phyloP scores from a whole-genome alignment of 2,797 vertebrate genomes.

The Hyperoplus lanceolatus region DNA sequence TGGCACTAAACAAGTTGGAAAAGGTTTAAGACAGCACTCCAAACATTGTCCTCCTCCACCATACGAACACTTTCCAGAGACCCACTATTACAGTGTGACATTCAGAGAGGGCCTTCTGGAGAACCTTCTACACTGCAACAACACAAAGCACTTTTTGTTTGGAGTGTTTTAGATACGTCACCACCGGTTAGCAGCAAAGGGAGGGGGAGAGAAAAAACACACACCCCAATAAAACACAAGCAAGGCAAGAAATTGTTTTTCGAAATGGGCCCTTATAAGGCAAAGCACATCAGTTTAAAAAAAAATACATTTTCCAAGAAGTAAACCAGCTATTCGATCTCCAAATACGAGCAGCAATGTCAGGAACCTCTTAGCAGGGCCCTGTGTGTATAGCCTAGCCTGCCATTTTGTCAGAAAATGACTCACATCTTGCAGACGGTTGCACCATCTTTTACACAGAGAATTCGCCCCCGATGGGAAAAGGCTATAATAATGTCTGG shows the following conservation, averaged over 20 bases:
- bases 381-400: not conserved
- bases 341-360: slow-evolving; percentile 15
- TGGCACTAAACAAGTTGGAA: not conserved
- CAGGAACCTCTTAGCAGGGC: slow-evolving; percentile 5
- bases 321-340: not conserved
- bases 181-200: slow-evolving; percentile 1
- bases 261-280: slow-evolving; percentile 57
- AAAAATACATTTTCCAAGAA: slow-evolving; percentile 50
- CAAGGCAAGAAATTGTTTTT: slow-evolving; percentile 30
- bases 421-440: slow-evolving; percentile 37
- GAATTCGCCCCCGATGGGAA: slow-evolving; percentile 13
- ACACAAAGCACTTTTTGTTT: slow-evolving; percentile 72
- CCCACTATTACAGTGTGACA: slow-evolving; percentile 30
- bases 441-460: slow-evolving; percentile 23
- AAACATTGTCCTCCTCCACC: not conserved
- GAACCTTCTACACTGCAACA: slow-evolving; percentile 43
- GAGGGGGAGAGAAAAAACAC: not conserved
- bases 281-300: slow-evolving; percentile 6
- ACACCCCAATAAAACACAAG: slow-evolving; percentile 44
- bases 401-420: slow-evolving; percentile 27
- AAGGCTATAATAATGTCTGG: not conserved
- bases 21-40: not conserved
- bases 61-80: slow-evolving; percentile 21
- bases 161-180: slow-evolving; percentile 38
- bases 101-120: slow-evolving; percentile 56